These are phyloP conservation scores for Asobara japonica DNA, from an alignment of 1,140 invertebrate species.

Conservation along the genomic window DNA sequence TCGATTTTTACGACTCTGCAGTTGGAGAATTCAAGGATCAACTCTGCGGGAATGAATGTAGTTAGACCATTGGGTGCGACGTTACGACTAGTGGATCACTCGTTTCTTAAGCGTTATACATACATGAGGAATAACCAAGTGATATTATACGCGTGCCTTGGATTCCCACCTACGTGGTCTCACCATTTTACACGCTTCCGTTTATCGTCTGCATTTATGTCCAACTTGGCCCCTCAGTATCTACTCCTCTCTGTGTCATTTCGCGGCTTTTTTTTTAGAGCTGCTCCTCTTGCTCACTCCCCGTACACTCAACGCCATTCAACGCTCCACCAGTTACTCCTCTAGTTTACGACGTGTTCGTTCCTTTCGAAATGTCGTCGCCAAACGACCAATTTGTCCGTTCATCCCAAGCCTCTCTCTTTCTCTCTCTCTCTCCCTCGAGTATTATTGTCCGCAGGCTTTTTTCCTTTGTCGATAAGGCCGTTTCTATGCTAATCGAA, in stretches of 20 bases:
- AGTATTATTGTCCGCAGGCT: background rate
- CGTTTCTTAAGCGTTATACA: constrained; percentile 1
- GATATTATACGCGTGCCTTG: background rate
- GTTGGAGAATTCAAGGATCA: background rate
- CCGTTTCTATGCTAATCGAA: constrained; percentile 40
- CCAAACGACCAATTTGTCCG: constrained; percentile 43
- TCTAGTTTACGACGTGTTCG: constrained; percentile 40
- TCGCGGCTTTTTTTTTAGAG: background rate
- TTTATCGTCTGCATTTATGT: background rate
- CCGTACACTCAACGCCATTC: constrained; percentile 6
- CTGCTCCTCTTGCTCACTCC: background rate
- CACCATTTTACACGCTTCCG: background rate
- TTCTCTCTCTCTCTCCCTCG: background rate
- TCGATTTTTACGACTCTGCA: background rate
- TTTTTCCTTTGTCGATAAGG: constrained; percentile 26
- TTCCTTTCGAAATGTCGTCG: constrained; percentile 32
- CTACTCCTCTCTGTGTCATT: background rate
- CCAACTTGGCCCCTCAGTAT: background rate
- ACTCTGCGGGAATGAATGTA: background rate
- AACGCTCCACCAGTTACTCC: constrained; percentile 28
- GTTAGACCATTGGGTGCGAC: background rate
- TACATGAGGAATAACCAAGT: background rate
- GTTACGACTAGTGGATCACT: background rate
- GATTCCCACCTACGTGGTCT: background rate
- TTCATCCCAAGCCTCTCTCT: constrained; percentile 29